Evolutionary conservation across 2,888 invertebrate genomes (phyloP), one percentile per base, ranked within the genome.

Genomic region (Drosophila maculinotata): DNA sequence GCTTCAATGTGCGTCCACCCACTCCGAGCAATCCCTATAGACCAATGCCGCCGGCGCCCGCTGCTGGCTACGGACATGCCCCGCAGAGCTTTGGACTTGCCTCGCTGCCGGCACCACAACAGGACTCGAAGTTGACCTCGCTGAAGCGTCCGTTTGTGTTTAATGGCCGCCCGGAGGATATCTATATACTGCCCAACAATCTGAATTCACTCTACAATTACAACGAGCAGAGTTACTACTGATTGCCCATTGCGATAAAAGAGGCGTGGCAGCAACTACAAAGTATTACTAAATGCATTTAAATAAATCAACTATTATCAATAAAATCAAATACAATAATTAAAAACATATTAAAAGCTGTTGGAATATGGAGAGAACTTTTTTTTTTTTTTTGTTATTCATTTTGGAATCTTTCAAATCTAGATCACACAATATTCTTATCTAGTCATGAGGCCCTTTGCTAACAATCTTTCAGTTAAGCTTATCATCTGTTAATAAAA

Each of bases 61-160:
- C 31, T 25, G 8, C 51, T 8, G 69, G 66, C n/a, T 82, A 71
- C 39, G 74, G 79, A 1, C 51, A 73, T 9, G 39, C 51, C 1
- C 66, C 65, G 4, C 77, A 80, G 7, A 47, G 71, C 9, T 89
- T 80, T 26, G 87, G 89, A 0, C 59, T 79, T 10, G 48, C 80
- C 3, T 42, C 79, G 0, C 42, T 84, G 9, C 76, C 86, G 0
- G 59, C 83, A 0, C 74, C 86, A 1, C 85, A 85, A 42, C 79
- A 87, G 30, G 94, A 96, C 83, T 95, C 95, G 0, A 94, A 94
- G 68, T 92, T 96, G 15, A 95, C 95, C 6, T 94, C 94, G 47
- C 91, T 97, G 1, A 95, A 96, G 75, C 96, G 96, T 1, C 95
- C 95, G 15, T 97, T 94, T 88, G 90, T 93, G 1, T 97, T 97